Evolutionary conservation across 2,113 vertebrate species (phyloP).

Genomic region (Aptenodytes forsteri): DNA sequence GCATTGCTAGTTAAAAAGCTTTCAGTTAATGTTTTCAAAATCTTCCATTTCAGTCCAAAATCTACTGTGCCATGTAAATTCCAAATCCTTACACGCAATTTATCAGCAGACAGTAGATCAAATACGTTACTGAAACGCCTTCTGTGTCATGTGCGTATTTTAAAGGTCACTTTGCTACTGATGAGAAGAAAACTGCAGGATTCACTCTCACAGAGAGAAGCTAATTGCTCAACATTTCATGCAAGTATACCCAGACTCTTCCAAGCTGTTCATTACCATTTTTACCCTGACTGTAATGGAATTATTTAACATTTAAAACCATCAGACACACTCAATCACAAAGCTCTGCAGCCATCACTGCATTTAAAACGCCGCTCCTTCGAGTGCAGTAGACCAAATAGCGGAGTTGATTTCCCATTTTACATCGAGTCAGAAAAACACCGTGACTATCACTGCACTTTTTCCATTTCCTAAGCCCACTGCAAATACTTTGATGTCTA

Average conservation of each 20-base stretch:
- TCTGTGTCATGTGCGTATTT: neutral
- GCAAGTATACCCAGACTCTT: constrained; percentile 21
- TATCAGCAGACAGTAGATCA: constrained; percentile 4
- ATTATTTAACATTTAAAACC: constrained; percentile 58
- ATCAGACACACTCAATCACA: neutral
- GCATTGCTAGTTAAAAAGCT: neutral
- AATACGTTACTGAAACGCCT: neutral
- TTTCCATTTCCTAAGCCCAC: neutral
- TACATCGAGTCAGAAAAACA: neutral
- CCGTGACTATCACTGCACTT: neutral
- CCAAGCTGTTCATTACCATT: constrained; percentile 55
- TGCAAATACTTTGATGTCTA: neutral
- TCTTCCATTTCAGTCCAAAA: neutral
- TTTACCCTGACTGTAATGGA: constrained; percentile 18
- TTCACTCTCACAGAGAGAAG: constrained; percentile 9
- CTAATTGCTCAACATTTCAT: constrained; percentile 53
- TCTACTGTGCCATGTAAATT: neutral
- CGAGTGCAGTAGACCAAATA: neutral
- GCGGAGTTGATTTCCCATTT: neutral
- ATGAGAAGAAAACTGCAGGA: constrained; percentile 30
- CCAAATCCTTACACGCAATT: neutral
- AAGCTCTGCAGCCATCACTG: neutral
- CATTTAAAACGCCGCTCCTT: neutral
- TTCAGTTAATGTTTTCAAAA: neutral
- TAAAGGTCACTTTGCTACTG: constrained; percentile 43